These are phyloP conservation scores for Prochilodus magdalenae DNA, from an alignment of 2,113 vertebrate genomes.

Conservation along the genomic window DNA sequence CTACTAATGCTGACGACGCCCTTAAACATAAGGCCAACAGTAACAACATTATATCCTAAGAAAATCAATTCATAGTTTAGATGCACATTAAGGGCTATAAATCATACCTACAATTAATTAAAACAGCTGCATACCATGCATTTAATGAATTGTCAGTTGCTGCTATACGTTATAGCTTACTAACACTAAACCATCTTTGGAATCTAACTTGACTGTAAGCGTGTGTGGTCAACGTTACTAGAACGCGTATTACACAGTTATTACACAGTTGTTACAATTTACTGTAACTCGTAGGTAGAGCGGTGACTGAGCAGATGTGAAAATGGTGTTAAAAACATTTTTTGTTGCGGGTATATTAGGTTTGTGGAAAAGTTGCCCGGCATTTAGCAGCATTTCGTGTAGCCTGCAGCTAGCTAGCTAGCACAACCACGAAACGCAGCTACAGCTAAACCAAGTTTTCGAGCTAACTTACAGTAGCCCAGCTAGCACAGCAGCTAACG, in stretches of 20 bases:
- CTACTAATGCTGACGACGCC: background rate
- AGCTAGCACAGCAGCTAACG: constrained; percentile 37
- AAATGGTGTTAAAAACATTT: background rate
- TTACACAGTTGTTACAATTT: background rate
- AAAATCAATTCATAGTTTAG: background rate
- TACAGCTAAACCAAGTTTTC: background rate
- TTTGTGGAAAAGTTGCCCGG: background rate
- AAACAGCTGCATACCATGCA: background rate
- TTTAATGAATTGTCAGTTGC: background rate
- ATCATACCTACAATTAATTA: background rate
- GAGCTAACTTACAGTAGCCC: constrained; percentile 24
- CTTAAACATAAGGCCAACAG: background rate
- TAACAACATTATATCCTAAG: background rate
- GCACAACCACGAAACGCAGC: background rate
- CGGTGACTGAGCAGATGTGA: constrained; percentile 22
- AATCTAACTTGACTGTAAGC: too few species aligned
- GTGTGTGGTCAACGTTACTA: background rate
- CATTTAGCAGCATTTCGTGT: too few species aligned
- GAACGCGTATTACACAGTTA: background rate
- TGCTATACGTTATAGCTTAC: background rate
- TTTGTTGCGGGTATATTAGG: background rate
- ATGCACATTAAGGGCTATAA: too few species aligned
- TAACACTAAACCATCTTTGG: background rate
- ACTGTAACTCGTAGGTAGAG: background rate
- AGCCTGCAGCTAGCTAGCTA: background rate